Conservation (phyloP, 2,797 vertebrate genomes). For the Xerus rutilus region DNA sequence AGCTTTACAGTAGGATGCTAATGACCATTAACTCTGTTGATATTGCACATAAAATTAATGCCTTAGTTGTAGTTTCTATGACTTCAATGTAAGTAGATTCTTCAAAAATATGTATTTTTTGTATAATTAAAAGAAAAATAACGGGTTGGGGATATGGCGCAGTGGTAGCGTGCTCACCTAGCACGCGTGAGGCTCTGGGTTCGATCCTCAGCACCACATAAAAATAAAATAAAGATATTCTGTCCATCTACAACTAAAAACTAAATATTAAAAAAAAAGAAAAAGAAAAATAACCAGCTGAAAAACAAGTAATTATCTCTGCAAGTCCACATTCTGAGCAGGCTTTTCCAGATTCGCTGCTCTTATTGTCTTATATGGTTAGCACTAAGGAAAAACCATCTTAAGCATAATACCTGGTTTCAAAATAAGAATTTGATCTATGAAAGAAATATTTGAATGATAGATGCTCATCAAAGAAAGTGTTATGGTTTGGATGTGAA, state of each 20-base stretch:
- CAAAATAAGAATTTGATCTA: background rate
- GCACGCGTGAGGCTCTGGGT: too few relatives aligned
- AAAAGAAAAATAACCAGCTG: background rate
- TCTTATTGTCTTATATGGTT: background rate
- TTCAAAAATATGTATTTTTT: background rate
- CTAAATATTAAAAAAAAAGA: too few relatives aligned
- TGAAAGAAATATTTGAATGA: background rate
- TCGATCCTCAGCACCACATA: too few relatives aligned
- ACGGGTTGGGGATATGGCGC: too few relatives aligned
- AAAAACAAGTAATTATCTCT: background rate
- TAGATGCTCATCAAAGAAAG: background rate
- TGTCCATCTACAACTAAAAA: too few relatives aligned
- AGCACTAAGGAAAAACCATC: background rate
- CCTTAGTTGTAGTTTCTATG: background rate
- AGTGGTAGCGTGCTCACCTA: too few relatives aligned
- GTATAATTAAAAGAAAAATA: background rate
- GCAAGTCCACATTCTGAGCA: background rate
- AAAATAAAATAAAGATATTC: too few relatives aligned
- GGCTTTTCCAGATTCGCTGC: background rate
- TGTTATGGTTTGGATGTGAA: too few relatives aligned
- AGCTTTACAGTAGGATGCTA: background rate
- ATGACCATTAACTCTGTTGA: background rate
- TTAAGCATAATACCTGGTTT: background rate
- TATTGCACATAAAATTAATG: background rate
- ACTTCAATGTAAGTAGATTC: background rate